Conservation (phyloP, 2,797 vertebrate species). For the Antennarius maculatus region DNA sequence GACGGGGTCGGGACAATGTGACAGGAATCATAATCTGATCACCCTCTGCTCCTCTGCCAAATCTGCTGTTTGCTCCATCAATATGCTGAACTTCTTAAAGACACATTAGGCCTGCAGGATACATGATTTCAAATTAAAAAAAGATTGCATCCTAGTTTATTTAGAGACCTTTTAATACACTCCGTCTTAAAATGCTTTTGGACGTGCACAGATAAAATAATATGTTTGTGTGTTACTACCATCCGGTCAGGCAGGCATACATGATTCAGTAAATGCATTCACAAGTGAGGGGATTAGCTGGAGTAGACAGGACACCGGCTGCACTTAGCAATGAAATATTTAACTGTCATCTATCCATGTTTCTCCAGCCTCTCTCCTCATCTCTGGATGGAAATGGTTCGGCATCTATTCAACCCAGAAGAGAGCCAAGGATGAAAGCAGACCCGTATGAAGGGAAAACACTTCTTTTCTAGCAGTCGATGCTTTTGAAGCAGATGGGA, state of each 20-base stretch:
- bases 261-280: constrained; percentile 31
- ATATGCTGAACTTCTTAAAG: constrained; percentile 8
- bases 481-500: constrained; percentile 19
- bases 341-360: constrained; percentile 43
- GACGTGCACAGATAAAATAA: constrained; percentile 3
- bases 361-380: constrained; percentile 34
- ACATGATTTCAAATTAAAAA: constrained; percentile 1
- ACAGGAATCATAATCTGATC: constrained; percentile 72
- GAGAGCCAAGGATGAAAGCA: constrained; percentile 64
- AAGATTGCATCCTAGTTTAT: constrained; percentile 10
- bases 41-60: constrained; percentile 13
- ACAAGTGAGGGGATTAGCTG: constrained; percentile 35
- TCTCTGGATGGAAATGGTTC: constrained; percentile 52
- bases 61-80: constrained; percentile 16
- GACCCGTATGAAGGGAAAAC: constrained; percentile 55
- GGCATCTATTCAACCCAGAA: constrained; percentile 59
- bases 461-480: constrained; percentile 15
- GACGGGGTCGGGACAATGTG: constrained; percentile 69
- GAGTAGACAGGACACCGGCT: constrained; percentile 31
- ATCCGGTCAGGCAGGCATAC: constrained; percentile 19
- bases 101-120: constrained; percentile 11
- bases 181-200: neutral
- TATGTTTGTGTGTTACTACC: constrained; percentile 18
- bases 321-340: constrained; percentile 31
- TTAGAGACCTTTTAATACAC: neutral